Evolutionary conservation across 2,113 vertebrate genomes (phyloP).

Genomic region (Silurus meridionalis): DNA sequence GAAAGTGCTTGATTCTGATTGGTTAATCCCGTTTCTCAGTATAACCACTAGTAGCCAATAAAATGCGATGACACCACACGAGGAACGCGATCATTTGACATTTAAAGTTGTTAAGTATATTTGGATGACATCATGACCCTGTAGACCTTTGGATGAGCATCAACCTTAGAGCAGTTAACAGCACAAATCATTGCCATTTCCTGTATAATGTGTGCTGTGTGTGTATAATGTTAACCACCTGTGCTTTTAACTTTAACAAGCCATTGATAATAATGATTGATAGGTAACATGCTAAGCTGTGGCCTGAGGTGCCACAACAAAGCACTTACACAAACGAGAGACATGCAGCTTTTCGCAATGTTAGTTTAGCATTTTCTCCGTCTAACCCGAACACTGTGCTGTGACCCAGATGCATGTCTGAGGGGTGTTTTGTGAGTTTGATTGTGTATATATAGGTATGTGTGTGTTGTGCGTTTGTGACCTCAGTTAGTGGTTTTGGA

Average conservation of each 20-base stretch:
- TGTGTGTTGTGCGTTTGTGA: not conserved
- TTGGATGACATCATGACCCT: not conserved
- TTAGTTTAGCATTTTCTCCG: not conserved
- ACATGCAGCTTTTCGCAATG: not conserved
- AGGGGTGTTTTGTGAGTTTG: not conserved
- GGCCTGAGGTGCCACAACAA: not conserved
- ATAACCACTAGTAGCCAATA: not conserved
- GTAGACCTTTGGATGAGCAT: not conserved
- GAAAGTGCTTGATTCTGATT: not conserved
- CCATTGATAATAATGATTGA: not conserved
- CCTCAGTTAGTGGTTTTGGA: not conserved
- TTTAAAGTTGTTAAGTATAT: not conserved
- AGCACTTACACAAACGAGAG: not conserved
- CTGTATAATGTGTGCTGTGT: not conserved
- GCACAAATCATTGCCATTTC: not conserved
- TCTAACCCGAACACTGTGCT: no score
- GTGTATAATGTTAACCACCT: not conserved
- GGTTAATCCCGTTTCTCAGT: not conserved
- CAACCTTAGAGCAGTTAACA: not conserved
- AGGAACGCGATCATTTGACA: not conserved
- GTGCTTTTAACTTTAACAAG: not conserved
- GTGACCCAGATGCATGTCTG: not conserved
- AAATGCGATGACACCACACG: not conserved
- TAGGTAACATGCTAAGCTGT: not conserved
- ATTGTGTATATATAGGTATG: not conserved